Evolutionary conservation across 1,140 invertebrate genomes (phyloP).

Genomic region (Nylanderia fulva): DNA sequence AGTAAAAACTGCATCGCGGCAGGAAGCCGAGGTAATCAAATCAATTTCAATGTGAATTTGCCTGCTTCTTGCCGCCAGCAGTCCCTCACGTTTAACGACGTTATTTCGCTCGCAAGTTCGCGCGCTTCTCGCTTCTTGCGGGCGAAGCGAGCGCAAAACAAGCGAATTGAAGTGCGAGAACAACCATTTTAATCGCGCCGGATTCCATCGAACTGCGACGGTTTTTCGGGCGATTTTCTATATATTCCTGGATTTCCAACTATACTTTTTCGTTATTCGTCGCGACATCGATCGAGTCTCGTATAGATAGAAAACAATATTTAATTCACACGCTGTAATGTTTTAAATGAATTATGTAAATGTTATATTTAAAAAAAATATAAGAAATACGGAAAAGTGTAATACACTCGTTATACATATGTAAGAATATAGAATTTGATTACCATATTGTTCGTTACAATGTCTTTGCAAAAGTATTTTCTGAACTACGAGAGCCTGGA

Average conservation of each 20-base stretch:
- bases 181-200: slow-evolving; percentile 47
- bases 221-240: slow-evolving; percentile 41
- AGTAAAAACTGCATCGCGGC: slow-evolving; percentile 61
- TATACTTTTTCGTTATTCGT: neutral
- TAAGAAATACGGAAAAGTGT: neutral
- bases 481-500: neutral
- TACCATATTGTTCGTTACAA: neutral
- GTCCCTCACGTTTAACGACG: slow-evolving; percentile 42
- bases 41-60: slow-evolving; percentile 68
- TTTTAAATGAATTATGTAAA: neutral
- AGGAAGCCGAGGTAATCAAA: slow-evolving; percentile 73
- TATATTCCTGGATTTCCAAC: neutral
- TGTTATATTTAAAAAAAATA: neutral
- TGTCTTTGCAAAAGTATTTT: neutral
- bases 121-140: neutral
- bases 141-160: slow-evolving; percentile 34
- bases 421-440: neutral
- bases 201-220: slow-evolving; percentile 32
- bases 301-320: slow-evolving; percentile 15
- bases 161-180: slow-evolving; percentile 19
- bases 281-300: slow-evolving; percentile 8
- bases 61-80: slow-evolving; percentile 51
- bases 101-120: slow-evolving; percentile 47
- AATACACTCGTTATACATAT: too few relatives aligned
- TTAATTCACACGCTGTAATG: neutral